Percentiles rank a stretch among this genome's conserved stretches.
These are phyloP conservation scores for Oenanthe melanoleuca DNA, from an alignment of 2,113 vertebrate species.

Conservation along the genomic window DNA sequence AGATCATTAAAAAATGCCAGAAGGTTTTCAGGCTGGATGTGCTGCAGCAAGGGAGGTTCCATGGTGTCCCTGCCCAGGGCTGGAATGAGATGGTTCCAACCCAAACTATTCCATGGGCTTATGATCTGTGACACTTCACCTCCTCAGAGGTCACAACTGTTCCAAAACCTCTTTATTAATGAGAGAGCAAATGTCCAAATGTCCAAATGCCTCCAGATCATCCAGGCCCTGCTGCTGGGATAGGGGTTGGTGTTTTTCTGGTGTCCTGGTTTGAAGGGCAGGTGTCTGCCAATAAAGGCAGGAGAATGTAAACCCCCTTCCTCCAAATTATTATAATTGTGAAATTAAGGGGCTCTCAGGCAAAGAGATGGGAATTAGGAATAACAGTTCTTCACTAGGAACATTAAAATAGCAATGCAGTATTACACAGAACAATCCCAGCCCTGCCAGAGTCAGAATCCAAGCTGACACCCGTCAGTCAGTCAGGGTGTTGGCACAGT, in stretches of 20 bases:
- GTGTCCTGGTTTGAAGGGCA: no score
- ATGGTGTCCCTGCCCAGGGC: accelerated
- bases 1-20: background rate
- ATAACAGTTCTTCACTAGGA: no score
- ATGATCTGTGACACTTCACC: accelerated
- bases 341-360: no score
- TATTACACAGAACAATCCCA: no score
- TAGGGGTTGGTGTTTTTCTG: accelerated
- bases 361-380: no score
- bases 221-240: background rate
- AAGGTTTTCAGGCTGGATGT: background rate
- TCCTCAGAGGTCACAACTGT: accelerated
- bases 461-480: no score
- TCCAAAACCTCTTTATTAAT: background rate
- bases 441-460: no score
- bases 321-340: no score
- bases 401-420: no score
- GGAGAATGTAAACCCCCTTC: no score
- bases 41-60: background rate
- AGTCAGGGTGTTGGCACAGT: no score
- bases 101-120: background rate
- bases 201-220: background rate
- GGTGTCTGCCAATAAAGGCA: no score
- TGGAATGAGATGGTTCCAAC: background rate
- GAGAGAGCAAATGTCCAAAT: accelerated